phyloP scores from a whole-genome alignment of 2,797 vertebrate genomes.

The Bufotes viridis region DNA sequence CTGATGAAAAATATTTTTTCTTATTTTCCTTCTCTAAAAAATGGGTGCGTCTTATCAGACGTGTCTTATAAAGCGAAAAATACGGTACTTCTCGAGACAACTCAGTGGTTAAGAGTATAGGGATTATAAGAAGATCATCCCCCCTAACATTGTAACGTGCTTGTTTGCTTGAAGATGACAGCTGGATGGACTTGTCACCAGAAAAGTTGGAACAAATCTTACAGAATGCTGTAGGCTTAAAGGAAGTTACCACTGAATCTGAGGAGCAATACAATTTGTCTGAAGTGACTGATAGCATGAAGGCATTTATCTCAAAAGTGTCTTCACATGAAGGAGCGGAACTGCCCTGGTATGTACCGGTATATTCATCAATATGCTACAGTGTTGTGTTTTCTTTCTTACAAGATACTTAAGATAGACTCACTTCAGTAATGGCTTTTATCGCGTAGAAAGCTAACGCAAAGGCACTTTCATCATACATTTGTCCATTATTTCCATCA shows the following conservation, averaged over 20 bases:
- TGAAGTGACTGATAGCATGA: constrained; percentile 89
- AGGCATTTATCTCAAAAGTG: constrained; percentile 88
- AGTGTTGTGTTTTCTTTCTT: not conserved
- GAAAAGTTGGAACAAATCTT: constrained; percentile 87
- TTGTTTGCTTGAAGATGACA: constrained; percentile 79
- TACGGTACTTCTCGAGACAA: too few relatives aligned
- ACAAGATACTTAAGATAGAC: too few relatives aligned
- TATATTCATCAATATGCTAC: not conserved
- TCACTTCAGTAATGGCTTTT: too few relatives aligned
- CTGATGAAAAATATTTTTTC: too few relatives aligned
- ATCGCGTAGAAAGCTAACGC: too few relatives aligned
- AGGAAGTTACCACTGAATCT: constrained; percentile 69
- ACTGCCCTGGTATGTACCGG: constrained; percentile 87
- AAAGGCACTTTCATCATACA: too few relatives aligned
- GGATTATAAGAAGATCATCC: too few relatives aligned
- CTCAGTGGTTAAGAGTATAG: too few relatives aligned
- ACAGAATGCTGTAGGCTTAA: constrained; percentile 76
- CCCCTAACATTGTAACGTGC: not conserved
- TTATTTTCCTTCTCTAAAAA: too few relatives aligned
- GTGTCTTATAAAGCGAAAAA: too few relatives aligned
- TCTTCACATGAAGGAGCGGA: constrained; percentile 94
- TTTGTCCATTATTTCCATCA: too few relatives aligned
- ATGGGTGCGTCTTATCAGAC: too few relatives aligned
- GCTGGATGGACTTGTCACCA: constrained; percentile 89
- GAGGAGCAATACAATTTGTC: constrained; percentile 83